Percentiles rank a stretch among this genome's conserved stretches.
phyloP scores from a whole-genome alignment of 37 sponge, comb jelly and placozoan species.

The Chondrosia reniformis region DNA sequence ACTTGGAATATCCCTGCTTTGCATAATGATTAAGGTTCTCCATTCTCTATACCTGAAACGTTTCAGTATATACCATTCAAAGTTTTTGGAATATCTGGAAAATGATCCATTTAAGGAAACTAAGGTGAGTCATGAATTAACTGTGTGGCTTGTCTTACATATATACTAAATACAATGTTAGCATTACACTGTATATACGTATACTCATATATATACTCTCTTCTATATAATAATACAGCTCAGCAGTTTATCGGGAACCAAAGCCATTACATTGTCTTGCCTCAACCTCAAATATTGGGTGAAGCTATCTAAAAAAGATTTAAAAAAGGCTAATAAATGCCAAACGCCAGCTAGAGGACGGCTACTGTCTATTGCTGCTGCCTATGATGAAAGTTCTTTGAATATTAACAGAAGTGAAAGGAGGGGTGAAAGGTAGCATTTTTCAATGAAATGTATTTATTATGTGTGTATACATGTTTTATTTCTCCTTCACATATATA shows the following conservation, averaged over 20 bases:
- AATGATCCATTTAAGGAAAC: background rate
- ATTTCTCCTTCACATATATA: too few relatives aligned
- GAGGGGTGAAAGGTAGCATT: too few relatives aligned
- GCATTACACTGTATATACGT: background rate
- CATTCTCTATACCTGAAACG: background rate
- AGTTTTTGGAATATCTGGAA: background rate
- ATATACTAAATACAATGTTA: too few relatives aligned
- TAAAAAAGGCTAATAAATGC: background rate
- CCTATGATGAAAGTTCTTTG: background rate
- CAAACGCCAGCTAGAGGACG: background rate
- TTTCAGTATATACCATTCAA: background rate
- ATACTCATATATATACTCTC: background rate
- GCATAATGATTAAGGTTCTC: background rate
- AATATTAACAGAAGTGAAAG: too few relatives aligned
- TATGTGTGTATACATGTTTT: too few relatives aligned
- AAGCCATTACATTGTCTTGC: slow-evolving; percentile 57
- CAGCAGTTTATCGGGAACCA: background rate
- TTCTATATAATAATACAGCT: background rate
- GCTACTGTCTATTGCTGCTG: background rate
- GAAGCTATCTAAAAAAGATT: background rate
- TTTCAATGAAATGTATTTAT: too few relatives aligned
- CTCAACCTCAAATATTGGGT: slow-evolving; percentile 47
- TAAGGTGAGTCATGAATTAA: background rate
- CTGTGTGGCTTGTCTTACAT: background rate
- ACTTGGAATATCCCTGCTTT: background rate